Evolutionary conservation across 2,888 invertebrate species (phyloP).

Genomic region (Bombyx huttoni): DNA sequence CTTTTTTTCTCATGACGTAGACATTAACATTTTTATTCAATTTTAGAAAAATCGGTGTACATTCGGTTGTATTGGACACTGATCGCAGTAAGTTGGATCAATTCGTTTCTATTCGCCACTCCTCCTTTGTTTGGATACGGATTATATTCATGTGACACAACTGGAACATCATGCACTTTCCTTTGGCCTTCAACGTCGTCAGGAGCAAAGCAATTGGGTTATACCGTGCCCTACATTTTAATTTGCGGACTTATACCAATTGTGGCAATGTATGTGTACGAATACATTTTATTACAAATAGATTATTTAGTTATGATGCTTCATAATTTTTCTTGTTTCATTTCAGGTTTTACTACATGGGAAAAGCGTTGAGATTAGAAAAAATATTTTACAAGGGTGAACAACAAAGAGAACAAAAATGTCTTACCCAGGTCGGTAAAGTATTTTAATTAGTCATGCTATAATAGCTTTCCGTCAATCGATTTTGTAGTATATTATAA

Average conservation of each 20-base stretch:
- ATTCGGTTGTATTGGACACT: slow-evolving; percentile 54
- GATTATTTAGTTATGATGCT: not conserved
- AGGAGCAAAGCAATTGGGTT: slow-evolving; percentile 52
- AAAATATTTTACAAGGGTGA: slow-evolving; percentile 56
- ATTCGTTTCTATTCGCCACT: slow-evolving; percentile 47
- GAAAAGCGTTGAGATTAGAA: slow-evolving; percentile 55
- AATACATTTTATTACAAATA: not conserved
- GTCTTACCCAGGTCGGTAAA: slow-evolving; percentile 45
- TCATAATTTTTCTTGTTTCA: not conserved
- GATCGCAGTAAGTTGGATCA: slow-evolving; percentile 53
- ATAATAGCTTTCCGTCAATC: too few relatives aligned
- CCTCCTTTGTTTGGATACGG: slow-evolving; percentile 67
- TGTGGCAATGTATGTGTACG: slow-evolving; percentile 50
- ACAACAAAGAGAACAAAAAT: slow-evolving; percentile 50
- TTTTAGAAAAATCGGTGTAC: slow-evolving; percentile 54
- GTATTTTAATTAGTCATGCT: not conserved
- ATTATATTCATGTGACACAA: slow-evolving; percentile 61
- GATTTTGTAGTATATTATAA: too few relatives aligned
- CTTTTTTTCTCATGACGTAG: too few relatives aligned
- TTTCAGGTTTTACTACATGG: slow-evolving; percentile 60
- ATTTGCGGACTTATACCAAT: slow-evolving; percentile 55
- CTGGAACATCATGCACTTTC: slow-evolving; percentile 57
- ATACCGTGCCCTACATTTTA: slow-evolving; percentile 49
- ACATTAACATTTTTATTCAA: not conserved
- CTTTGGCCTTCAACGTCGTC: slow-evolving; percentile 54